A percentile compares a stretch with the other conserved stretches of the same genome.
phyloP scores from a whole-genome alignment of 2,113 vertebrate genomes.

The Esox niger region DNA sequence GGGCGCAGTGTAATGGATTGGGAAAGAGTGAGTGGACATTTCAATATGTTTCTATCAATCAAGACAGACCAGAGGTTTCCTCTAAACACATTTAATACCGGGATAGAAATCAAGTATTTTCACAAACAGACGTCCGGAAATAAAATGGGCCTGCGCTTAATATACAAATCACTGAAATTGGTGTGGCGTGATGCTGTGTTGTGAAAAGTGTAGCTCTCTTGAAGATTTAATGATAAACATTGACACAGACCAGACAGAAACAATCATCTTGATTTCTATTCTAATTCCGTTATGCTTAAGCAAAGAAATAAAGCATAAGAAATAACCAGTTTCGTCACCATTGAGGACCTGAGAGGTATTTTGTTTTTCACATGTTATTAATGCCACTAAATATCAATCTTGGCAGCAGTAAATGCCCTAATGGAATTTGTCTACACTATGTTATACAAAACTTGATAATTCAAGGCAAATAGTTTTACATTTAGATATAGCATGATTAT shows the following conservation, averaged over 20 bases:
- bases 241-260: too few species aligned
- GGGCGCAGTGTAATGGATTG: slow-evolving; percentile 6
- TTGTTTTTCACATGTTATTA: slow-evolving; percentile 38
- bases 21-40: not conserved
- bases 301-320: slow-evolving; percentile 11
- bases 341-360: not conserved
- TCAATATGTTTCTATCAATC: slow-evolving; percentile 24
- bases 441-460: slow-evolving; percentile 48
- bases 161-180: slow-evolving; percentile 9
- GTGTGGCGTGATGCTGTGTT: slow-evolving; percentile 1
- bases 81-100: slow-evolving; percentile 27
- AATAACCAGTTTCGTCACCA: slow-evolving; percentile 36
- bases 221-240: not conserved
- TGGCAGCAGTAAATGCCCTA: slow-evolving; percentile 10
- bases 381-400: slow-evolving; percentile 28
- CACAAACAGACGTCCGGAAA: slow-evolving; percentile 17
- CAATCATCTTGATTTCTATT: slow-evolving; percentile 11
- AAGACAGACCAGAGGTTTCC: slow-evolving; percentile 17
- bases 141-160: slow-evolving; percentile 21
- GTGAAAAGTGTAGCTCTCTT: slow-evolving; percentile 26
- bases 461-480: slow-evolving; percentile 58
- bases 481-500: slow-evolving; percentile 56
- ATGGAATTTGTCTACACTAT: slow-evolving; percentile 7
- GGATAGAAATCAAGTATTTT: slow-evolving; percentile 19
- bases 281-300: not conserved